A percentile compares a stretch with the other conserved stretches of the same genome.
Conservation (phyloP, 2,113 vertebrate genomes). For the Hemiprocne comata region DNA sequence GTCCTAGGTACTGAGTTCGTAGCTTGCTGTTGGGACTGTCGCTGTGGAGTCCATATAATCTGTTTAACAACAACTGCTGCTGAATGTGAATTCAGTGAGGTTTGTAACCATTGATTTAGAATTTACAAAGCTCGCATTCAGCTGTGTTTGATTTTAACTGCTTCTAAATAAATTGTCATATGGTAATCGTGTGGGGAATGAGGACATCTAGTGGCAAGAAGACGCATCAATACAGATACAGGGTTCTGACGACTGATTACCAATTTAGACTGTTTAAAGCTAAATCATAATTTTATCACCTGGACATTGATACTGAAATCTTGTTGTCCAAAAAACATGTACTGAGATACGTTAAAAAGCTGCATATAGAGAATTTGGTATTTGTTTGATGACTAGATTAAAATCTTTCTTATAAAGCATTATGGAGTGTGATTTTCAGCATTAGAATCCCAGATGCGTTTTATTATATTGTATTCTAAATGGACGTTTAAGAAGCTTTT, state of each 20-base stretch:
- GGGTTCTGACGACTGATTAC: neutral
- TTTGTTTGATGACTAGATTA: neutral
- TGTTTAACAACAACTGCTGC: neutral
- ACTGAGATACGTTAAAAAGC: neutral
- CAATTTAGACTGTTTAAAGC: neutral
- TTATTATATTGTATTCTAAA: neutral
- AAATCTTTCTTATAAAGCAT: neutral
- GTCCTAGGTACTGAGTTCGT: neutral
- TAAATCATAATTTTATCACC: neutral
- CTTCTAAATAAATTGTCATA: neutral
- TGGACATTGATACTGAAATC: neutral
- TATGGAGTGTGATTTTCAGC: neutral
- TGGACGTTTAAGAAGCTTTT: neutral
- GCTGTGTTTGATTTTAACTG: neutral
- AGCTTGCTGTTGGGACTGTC: neutral
- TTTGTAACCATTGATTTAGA: neutral
- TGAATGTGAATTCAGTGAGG: neutral
- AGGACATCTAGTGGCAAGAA: constrained; percentile 63
- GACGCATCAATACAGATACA: neutral
- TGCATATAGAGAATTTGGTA: neutral
- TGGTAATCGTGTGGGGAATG: neutral
- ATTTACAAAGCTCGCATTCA: neutral
- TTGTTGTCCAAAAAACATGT: neutral
- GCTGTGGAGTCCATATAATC: rapidly evolving
- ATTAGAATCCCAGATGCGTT: neutral